Evolutionary conservation across 2,113 vertebrate species (phyloP).

Genomic region (Odocoileus hemionus): DNA sequence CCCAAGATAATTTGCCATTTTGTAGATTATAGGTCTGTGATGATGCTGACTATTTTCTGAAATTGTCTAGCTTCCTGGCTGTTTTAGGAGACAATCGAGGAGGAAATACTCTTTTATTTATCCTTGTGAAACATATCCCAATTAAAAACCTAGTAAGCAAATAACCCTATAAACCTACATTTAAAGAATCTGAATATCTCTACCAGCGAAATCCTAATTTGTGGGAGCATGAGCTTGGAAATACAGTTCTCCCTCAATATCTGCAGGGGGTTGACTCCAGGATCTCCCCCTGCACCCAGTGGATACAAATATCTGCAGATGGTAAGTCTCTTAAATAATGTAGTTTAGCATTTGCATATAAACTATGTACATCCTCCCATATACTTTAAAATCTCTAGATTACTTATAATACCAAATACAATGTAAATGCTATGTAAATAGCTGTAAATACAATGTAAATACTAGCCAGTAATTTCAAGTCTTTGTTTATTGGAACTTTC

Average conservation of each 20-base stretch:
- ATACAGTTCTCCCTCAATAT: background rate
- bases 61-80: background rate
- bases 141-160: background rate
- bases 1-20: background rate
- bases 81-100: background rate
- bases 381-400: background rate
- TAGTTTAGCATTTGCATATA: background rate
- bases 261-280: background rate
- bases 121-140: background rate
- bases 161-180: background rate
- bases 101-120: background rate
- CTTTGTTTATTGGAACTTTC: background rate
- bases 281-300: background rate
- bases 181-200: background rate
- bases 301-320: background rate
- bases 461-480: background rate
- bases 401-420: background rate
- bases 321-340: background rate
- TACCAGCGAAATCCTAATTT: background rate
- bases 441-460: background rate
- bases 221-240: slow-evolving; percentile 9
- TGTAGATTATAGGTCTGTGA: background rate
- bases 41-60: background rate
- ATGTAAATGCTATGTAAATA: background rate
- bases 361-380: background rate